Evolutionary conservation across 30 jellyfish, hydroid and myxozoan species (phyloP).

Genomic region (Pseudorhiza aurosa): DNA sequence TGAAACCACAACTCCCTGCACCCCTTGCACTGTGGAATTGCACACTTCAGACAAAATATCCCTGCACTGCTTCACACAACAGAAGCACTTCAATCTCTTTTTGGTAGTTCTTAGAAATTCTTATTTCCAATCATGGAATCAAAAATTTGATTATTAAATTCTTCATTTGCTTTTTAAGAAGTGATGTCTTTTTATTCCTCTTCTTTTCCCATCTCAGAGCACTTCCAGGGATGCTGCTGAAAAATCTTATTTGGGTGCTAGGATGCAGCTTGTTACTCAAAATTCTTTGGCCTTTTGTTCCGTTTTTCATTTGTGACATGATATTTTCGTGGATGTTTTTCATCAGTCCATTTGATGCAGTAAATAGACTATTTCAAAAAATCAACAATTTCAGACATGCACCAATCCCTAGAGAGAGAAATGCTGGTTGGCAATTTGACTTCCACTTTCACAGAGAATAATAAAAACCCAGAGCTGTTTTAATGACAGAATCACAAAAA

Average conservation of each 20-base stretch:
- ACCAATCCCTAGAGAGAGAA: not conserved
- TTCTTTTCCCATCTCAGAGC: constrained; percentile 39
- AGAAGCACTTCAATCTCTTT: too few species aligned
- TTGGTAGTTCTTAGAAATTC: too few species aligned
- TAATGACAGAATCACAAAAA: too few species aligned
- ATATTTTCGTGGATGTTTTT: constrained; percentile 90
- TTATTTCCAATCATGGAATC: too few species aligned
- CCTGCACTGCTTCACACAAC: too few species aligned
- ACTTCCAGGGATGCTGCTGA: constrained; percentile 63
- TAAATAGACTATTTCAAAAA: constrained; percentile 58
- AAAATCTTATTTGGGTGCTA: constrained; percentile 37
- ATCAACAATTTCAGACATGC: constrained; percentile 1
- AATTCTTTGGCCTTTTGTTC: constrained; percentile 84
- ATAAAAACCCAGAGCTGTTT: not conserved
- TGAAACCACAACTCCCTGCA: too few species aligned
- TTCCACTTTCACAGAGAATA: constrained; percentile 30
- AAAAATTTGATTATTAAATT: too few species aligned
- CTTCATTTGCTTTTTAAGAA: too few species aligned
- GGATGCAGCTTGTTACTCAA: constrained; percentile 62
- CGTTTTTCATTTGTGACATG: constrained; percentile 87
- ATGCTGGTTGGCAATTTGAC: constrained; percentile 56
- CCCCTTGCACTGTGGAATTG: too few species aligned
- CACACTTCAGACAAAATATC: too few species aligned
- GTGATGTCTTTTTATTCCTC: too few species aligned
- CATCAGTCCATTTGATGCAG: constrained; percentile 95